Conservation (phyloP, 2,113 vertebrate species). For the Cettia cetti region DNA sequence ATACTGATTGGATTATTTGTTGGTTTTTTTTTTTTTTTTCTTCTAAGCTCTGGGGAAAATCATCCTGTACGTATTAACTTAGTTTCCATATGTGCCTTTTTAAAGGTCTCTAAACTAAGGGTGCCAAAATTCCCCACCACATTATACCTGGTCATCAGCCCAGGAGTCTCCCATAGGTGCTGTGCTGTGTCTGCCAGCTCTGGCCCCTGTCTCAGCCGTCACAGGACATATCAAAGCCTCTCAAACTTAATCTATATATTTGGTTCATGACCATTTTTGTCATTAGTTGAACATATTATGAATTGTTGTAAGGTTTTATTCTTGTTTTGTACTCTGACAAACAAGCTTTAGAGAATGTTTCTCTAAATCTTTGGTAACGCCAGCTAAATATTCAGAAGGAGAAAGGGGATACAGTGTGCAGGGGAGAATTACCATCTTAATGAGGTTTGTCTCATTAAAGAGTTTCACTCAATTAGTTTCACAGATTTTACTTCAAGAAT, state of each 20-base stretch:
- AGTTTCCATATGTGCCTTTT: neutral
- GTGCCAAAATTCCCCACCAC: neutral
- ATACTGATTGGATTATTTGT: neutral
- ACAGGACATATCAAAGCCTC: neutral
- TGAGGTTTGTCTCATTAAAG: constrained; percentile 62
- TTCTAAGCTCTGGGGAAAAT: neutral
- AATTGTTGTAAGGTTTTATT: neutral
- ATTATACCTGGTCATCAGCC: neutral
- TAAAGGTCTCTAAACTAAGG: neutral
- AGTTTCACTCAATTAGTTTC: constrained; percentile 55
- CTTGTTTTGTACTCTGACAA: constrained; percentile 9
- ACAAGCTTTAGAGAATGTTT: constrained; percentile 30
- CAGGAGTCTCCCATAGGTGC: neutral
- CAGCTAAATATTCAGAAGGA: constrained; percentile 51
- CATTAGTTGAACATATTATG: neutral
- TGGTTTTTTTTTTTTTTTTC: too few relatives aligned
- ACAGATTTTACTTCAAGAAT: constrained; percentile 58
- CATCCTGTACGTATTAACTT: neutral
- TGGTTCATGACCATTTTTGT: neutral
- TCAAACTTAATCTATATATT: neutral
- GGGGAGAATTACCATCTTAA: constrained; percentile 56
- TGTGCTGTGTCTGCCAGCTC: neutral
- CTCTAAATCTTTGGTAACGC: constrained; percentile 9
- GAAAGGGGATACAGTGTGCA: neutral
- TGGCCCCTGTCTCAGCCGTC: neutral